Conservation (phyloP, 2,113 vertebrate species). For the Xiphophorus maculatus region DNA sequence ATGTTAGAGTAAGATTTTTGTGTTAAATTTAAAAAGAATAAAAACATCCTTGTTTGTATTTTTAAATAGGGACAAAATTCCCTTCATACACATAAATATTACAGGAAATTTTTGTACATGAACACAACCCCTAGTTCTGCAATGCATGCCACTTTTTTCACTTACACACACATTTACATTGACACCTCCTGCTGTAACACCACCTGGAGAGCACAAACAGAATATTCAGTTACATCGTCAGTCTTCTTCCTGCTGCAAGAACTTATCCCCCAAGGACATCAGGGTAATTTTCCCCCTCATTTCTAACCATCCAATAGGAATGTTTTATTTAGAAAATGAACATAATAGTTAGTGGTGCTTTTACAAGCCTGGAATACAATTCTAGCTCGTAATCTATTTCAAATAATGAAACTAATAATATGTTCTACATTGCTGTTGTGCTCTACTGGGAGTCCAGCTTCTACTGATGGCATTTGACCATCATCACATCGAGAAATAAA, state of each 20-base stretch:
- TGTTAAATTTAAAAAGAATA: not conserved
- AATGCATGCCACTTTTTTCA: not conserved
- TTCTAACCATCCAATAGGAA: not conserved
- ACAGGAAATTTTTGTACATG: not conserved
- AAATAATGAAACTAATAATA: not conserved
- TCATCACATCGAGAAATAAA: slow-evolving; percentile 7
- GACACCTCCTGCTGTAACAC: slow-evolving; percentile 10
- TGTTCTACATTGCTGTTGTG: not conserved
- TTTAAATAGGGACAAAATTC: not conserved
- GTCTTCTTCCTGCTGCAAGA: slow-evolving; percentile 2
- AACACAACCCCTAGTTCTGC: not conserved
- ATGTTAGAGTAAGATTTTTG: not conserved
- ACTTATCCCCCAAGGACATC: slow-evolving; percentile 1
- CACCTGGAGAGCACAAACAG: slow-evolving; percentile 22
- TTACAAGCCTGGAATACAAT: not conserved
- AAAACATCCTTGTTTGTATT: too few species aligned
- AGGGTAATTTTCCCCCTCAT: not conserved
- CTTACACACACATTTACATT: not conserved
- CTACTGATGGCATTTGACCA: slow-evolving; percentile 19
- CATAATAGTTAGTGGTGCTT: not conserved
- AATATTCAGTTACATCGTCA: slow-evolving; percentile 21
- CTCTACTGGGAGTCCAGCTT: not conserved
- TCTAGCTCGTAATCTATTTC: not conserved
- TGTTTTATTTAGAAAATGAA: not conserved
- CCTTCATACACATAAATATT: not conserved